Base-by-base conservation (phyloP, 2,113 vertebrate genomes). In the Megaceryle maxima region DNA sequence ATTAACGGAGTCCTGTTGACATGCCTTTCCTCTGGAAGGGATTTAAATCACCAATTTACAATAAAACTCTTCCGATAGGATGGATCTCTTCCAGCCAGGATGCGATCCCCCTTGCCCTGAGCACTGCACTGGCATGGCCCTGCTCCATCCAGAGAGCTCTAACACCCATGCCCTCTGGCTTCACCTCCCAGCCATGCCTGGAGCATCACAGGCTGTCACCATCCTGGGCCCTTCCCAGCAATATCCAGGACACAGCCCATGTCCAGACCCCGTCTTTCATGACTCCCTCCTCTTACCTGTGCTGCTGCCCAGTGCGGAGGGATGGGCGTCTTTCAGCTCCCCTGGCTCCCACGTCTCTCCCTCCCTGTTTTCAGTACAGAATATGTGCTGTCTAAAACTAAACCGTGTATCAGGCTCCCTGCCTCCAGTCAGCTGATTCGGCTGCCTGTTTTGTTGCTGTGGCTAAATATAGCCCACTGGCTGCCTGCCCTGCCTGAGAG, bases 381-480 rank as follows among this genome's bases (percentile, higher is more conserved):
- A 53, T 79, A 22, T 43, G 90, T 72, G 96, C 92, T 80, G 92
- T 55, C 94, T 91, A 17, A 84, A 85, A 82, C 88, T 33, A 37
- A 68, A 48, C 94, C 66, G 53, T 81, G 94, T 94, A 92, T 43
- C 92, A 60, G 82, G 94, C 94, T 95, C 92, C 74, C 95, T 87
- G 95, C 96, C 89, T 95, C 79, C 96, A 88, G 95, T 96, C 96
- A 96, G 96, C 97, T 94, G 97, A 97, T 96, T 28, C 85, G 8
- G 86, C 95, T 79, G 97, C 92, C 94, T 94, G 94, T 79, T 94
- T 81, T 95, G 98, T 98, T 97, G 97, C 96, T 94, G 97, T 13
- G 91, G 97, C 98, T 99, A 99, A 98, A 98, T 98, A 98, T 98
- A 99, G 97, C 96, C 90, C 62, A 86, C 98, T 92, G 90, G 92